Evolutionary conservation across 2,797 vertebrate species (phyloP).

Genomic region (Orestias chungarensis): DNA sequence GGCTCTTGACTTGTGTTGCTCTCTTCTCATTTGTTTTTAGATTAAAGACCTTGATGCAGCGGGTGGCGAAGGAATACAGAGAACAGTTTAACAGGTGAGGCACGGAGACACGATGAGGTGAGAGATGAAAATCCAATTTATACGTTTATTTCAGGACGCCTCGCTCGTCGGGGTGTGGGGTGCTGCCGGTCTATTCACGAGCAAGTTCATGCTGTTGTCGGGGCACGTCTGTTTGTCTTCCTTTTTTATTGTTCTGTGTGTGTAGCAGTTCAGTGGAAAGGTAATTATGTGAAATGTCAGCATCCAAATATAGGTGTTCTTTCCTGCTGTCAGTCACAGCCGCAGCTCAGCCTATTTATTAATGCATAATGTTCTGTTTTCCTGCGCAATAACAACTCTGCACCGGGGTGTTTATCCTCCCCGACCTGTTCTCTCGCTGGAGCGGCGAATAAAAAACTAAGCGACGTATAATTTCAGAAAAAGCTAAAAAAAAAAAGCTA

Average conservation of each 20-base stretch:
- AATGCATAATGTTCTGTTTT: constrained; percentile 55
- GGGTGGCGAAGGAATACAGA: constrained; percentile 90
- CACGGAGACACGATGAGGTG: constrained; percentile 39
- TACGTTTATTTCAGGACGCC: constrained; percentile 58
- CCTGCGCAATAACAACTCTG: constrained; percentile 42
- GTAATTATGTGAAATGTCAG: constrained; percentile 78
- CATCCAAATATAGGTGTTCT: constrained; percentile 72
- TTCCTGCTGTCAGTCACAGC: constrained; percentile 70
- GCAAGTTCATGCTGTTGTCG: constrained; percentile 57
- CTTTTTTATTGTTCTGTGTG: constrained; percentile 11
- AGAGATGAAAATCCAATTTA: constrained; percentile 64
- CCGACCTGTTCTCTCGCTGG: constrained; percentile 24
- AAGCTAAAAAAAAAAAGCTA: background rate
- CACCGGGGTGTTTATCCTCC: constrained; percentile 46
- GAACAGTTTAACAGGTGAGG: constrained; percentile 92
- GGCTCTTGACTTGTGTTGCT: constrained; percentile 38
- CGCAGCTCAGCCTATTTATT: constrained; percentile 41
- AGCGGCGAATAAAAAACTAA: constrained; percentile 24
- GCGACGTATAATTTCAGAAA: background rate
- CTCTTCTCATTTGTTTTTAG: constrained; percentile 78
- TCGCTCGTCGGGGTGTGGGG: constrained; percentile 41
- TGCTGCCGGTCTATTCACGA: constrained; percentile 40
- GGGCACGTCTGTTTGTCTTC: constrained; percentile 54
- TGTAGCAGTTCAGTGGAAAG: constrained; percentile 60
- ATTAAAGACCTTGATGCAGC: constrained; percentile 91